Base-by-base conservation (phyloP, 2,888 invertebrate species). In the Heteromyza rotundicornis region DNA sequence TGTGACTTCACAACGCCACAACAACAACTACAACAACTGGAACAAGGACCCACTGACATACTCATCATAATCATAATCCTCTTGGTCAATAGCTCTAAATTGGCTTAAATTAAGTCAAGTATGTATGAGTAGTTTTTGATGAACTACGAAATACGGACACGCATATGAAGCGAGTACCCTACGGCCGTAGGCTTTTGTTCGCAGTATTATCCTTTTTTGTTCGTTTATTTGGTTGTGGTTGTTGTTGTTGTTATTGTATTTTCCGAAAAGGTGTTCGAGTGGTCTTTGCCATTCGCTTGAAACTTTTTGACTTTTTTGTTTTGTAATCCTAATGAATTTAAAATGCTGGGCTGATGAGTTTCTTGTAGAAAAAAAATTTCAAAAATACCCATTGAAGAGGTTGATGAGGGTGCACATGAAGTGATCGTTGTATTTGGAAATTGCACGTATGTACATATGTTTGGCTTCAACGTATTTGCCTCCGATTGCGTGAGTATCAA, bases 41-140 rank as follows among this genome's bases (percentile, higher is more conserved):
- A n/a, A n/a, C n/a, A 32, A 32, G 12, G 5, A 70, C 70, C 51
- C 64, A 66, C 53, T 27, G 35, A 20, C 16, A 24, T 14, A 60
- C 51, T 53, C 51, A 52, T 36, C 36, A 55, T 14, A 53, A n/a
- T 32, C 14, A 64, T 66, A 74, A 70, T 68, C 73, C 68, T 58
- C 64, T 57, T 69, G 63, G 67, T 76, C 67, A 73, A 72, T 69
- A 72, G 63, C 69, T 70, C 73, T 67, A 76, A 82, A 82, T 82
- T 81, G 82, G 82, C 81, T 82, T 81, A 82, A 78, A 82, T 79
- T 75, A 80, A 82, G 82, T 82, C 82, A 81, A 82, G 81, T 81
- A 80, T 80, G 75, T 65, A 52, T 63, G 67, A 59, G 68, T 56
- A n/a, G 17, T 2, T 56, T 59, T 47, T 59, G 55, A 50, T 59